These are phyloP conservation scores for Heterotilapia buettikoferi DNA, from an alignment of 2,113 vertebrate species.

Conservation along the genomic window DNA sequence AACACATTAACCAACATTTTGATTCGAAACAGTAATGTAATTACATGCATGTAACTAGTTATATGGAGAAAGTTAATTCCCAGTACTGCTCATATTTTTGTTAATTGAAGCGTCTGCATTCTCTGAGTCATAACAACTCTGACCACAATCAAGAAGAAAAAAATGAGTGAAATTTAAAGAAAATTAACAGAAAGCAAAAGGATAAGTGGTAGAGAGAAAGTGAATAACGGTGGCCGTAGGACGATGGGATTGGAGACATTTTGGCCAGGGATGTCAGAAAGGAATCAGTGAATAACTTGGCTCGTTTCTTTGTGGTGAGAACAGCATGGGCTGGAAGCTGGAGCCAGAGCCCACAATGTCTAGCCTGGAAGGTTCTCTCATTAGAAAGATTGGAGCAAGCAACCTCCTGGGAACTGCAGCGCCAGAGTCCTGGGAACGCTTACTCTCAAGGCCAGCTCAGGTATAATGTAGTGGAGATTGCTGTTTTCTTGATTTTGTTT, in stretches of 20 bases:
- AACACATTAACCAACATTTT: not conserved
- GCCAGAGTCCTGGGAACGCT: conserved; percentile 35
- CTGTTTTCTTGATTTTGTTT: not conserved
- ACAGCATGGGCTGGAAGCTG: conserved; percentile 65
- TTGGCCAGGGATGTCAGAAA: conserved; percentile 62
- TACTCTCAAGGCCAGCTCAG: conserved; percentile 30
- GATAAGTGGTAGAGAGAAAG: conserved; percentile 6
- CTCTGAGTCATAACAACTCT: not conserved
- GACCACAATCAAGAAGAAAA: not conserved
- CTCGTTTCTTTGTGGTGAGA: conserved; percentile 68
- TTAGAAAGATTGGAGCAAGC: conserved; percentile 60
- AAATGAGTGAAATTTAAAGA: not conserved
- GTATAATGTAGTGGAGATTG: conserved; percentile 35
- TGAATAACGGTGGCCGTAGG: conserved; percentile 28
- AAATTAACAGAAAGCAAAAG: conserved; percentile 1
- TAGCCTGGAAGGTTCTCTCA: conserved; percentile 73
- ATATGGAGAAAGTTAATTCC: not conserved
- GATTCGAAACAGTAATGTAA: not conserved
- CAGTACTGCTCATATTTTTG: not conserved
- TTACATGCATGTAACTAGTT: not conserved
- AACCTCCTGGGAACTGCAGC: conserved; percentile 53
- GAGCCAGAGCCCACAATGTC: conserved; percentile 71
- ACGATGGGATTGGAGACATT: conserved; percentile 48
- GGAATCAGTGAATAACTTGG: conserved; percentile 73
- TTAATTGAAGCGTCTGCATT: not conserved